phyloP scores from a whole-genome alignment of 64 coral and sea anemone species.

The Dendrophyllia cribrosa region DNA sequence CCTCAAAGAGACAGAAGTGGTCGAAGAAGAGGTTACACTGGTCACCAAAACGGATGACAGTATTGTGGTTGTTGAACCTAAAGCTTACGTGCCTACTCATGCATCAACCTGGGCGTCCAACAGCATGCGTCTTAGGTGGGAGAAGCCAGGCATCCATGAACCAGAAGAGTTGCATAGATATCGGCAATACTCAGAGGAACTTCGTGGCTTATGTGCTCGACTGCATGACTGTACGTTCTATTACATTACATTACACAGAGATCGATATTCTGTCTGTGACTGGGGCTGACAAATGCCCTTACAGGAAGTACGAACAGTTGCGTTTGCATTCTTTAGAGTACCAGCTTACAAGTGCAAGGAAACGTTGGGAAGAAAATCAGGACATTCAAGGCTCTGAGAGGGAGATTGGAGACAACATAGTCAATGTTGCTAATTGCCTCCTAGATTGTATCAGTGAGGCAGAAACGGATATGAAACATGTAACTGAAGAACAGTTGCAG shows the following conservation, averaged over 20 bases:
- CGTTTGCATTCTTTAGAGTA: slow-evolving; percentile 42
- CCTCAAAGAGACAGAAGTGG: slow-evolving; percentile 29
- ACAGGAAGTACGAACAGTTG: slow-evolving; percentile 26
- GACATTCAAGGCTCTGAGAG: slow-evolving; percentile 23
- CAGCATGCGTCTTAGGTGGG: slow-evolving; percentile 38
- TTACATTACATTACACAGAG: slow-evolving; percentile 4
- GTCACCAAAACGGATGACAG: slow-evolving; percentile 52
- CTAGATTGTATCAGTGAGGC: slow-evolving; percentile 53
- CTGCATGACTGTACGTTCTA: slow-evolving; percentile 11
- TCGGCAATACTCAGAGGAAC: slow-evolving; percentile 37
- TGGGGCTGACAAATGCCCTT: slow-evolving; percentile 29
- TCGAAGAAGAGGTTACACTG: slow-evolving; percentile 27
- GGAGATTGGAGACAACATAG: slow-evolving; percentile 52
- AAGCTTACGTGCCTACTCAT: slow-evolving; percentile 58
- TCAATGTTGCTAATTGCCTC: slow-evolving; percentile 49
- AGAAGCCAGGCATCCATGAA: slow-evolving; percentile 48
- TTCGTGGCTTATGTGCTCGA: slow-evolving; percentile 41
- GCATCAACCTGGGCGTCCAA: slow-evolving; percentile 59
- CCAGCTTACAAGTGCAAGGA: slow-evolving; percentile 48
- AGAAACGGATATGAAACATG: slow-evolving; percentile 50
- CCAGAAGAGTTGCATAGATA: neutral
- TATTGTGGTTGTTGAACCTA: slow-evolving; percentile 49
- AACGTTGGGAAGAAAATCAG: slow-evolving; percentile 50
- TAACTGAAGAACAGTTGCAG: slow-evolving; percentile 46
- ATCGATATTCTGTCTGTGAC: slow-evolving; percentile 38